Evolutionary conservation across 30 jellyfish, hydroid and myxozoan genomes (phyloP), one percentile per base, ranked within the genome.

Genomic region (Catostylus mosaicus): DNA sequence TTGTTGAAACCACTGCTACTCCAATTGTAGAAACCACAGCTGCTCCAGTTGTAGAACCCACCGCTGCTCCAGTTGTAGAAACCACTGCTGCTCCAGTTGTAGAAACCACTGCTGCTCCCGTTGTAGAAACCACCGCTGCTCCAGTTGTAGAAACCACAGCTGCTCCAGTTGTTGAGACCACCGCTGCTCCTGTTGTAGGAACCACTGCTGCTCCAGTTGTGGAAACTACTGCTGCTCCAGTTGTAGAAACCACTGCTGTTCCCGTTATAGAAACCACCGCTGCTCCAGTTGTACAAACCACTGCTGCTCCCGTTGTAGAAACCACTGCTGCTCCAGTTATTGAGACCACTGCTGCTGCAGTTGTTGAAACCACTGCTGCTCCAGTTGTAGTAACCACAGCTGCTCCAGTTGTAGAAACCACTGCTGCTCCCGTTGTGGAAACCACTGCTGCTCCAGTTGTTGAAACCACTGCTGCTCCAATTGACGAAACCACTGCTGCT

Each of bases 381-480:
- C 26, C 84, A 34, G 30, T 20, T 66, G 78, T 4, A 26, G 57
- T 9, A 24, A 35, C 59, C 12, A 18, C 78, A 66, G 26, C 78
- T 4, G 57, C 78, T 66, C 59, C 78, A 26, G 59, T 4, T 20
- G 65, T 34, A 9, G 78, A 34, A 36, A 26, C 88, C 6, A 77
- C 88, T 3, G 88, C 26, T 32, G 89, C 82, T 27, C 67, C 89
- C 26, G 36, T 27, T 56, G 80, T 48, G 50, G 59, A 66, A 43
- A 6, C 71, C 1, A 56, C 84, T 1, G 54, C 84, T 27, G 84
- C 67, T 27, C 52, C 84, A 43, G 27, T 64, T 64, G 77, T 30
- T 30, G 77, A 64, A 33, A 48, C 51, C 12, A 66, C 78, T 9
- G 78, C 31, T 9, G 78, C 78, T 24, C 78, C 78, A 66, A 30